Base-by-base conservation (phyloP, 1,140 invertebrate genomes). In the Zaprionus capensis region DNA sequence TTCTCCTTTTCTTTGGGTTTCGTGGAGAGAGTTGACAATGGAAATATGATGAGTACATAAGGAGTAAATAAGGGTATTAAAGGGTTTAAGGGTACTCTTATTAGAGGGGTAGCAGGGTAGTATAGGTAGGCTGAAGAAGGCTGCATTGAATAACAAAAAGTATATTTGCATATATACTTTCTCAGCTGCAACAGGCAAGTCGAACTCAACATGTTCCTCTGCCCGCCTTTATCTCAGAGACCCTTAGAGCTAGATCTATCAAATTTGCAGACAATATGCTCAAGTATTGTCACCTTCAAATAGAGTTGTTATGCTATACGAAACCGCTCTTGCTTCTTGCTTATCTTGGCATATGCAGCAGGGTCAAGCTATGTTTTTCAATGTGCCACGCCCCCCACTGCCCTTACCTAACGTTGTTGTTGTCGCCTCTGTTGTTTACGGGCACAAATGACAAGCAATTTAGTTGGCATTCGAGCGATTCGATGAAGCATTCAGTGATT, bases 381-480 rank as follows among this genome's bases (percentile, higher is more conserved):
- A 74, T 69, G 62, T 62, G 44, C 44, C 41, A 59, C 66, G 38
- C 56, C 71, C 38, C 41, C n/a, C 0, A n/a, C 11, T 2, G 0
- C 14, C 17, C 12, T 26, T 34, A 20, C 17, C 15, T 26, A 3
- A 22, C 22, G 31, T 36, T 24, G 44, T 20, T 51, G 61, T 64
- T 53, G 5, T 15, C 15, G 24, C 41, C n/a, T 4, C 38, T 53
- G 46, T 53, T 34, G 28, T 12, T 65, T 28, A 66, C 17, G 59
- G 2, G 34, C 62, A 75, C 59, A 75, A 75, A 75, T 75, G 72
- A 62, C 59, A 51, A 71, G 72, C 72, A 75, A 75, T 75, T 75
- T 75, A 71, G 72, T 64, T 75, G 72, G 72, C 59, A 75, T 75
- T 75, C 72, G 51, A 58, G 72, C 59, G 53, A 75, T 75, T 75